Percentiles rank a stretch among this genome's conserved stretches.
Conservation (phyloP, 2,888 invertebrate species). For the Calliphora vomitoria region DNA sequence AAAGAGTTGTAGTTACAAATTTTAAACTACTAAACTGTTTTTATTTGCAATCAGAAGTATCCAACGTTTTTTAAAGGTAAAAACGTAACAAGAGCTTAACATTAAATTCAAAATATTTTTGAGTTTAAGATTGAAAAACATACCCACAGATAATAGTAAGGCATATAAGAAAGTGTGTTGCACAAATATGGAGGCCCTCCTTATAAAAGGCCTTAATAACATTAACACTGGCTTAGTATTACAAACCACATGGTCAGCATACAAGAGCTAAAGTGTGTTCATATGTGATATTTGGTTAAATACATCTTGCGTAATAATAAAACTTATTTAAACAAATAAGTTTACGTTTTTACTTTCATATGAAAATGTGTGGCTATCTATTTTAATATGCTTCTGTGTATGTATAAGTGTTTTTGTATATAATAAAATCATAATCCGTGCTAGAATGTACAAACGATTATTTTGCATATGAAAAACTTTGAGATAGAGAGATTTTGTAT, state of each 20-base stretch:
- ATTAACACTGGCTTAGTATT: background rate
- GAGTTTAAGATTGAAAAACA: too few species aligned
- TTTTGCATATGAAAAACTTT: background rate
- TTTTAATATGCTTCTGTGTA: background rate
- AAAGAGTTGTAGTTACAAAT: too few species aligned
- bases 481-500: background rate
- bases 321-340: background rate
- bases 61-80: too few species aligned
- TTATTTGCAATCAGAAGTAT: too few species aligned
- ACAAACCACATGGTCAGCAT: background rate
- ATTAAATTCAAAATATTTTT: too few species aligned
- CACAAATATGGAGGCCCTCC: too few species aligned
- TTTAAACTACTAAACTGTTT: too few species aligned
- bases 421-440: conserved; percentile 24
- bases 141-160: too few species aligned
- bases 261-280: conserved; percentile 4
- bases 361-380: background rate
- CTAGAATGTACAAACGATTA: background rate
- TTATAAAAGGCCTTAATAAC: background rate
- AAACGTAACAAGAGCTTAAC: too few species aligned
- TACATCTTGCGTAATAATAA: background rate
- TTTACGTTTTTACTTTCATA: too few species aligned
- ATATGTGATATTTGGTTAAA: conserved; percentile 1
- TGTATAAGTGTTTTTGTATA: background rate
- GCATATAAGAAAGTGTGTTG: too few species aligned